Conservation (phyloP, 92 coral and sea anemone genomes). For the Parazoanthus swiftii region DNA sequence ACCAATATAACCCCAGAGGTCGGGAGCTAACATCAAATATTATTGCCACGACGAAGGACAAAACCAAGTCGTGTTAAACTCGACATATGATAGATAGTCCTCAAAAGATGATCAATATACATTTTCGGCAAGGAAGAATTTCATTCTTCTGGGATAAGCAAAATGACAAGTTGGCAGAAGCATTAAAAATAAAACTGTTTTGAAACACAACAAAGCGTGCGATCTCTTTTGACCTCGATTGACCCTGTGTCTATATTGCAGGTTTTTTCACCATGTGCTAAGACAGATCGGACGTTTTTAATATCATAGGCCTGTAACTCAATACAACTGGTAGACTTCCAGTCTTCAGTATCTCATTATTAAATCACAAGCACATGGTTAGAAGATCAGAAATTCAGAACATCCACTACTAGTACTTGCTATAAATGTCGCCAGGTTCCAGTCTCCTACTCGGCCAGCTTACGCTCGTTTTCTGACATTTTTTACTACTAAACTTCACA, state of each 20-base stretch:
- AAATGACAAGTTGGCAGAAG: background rate
- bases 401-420: background rate
- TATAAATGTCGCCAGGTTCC: no score
- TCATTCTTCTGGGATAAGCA: background rate
- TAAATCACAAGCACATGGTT: conserved; percentile 22
- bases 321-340: conserved; percentile 32
- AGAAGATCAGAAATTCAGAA: conserved; percentile 7
- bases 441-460: no score
- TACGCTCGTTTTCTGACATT: no score
- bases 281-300: background rate
- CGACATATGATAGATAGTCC: background rate
- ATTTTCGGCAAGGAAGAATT: background rate
- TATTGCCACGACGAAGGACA: conserved; percentile 21
- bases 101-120: conserved; percentile 1
- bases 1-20: conserved; percentile 7
- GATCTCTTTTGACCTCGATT: background rate
- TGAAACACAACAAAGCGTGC: background rate
- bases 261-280: conserved; percentile 19
- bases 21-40: conserved; percentile 12
- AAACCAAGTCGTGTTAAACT: background rate
- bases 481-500: no score
- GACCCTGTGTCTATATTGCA: conserved; percentile 12
- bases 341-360: background rate
- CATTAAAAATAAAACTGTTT: background rate
- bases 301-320: conserved; percentile 2